A percentile compares a stretch with the other conserved stretches of the same genome.
Evolutionary conservation across 2,888 invertebrate species (phyloP).

Genomic region (Nephrotoma appendiculata): DNA sequence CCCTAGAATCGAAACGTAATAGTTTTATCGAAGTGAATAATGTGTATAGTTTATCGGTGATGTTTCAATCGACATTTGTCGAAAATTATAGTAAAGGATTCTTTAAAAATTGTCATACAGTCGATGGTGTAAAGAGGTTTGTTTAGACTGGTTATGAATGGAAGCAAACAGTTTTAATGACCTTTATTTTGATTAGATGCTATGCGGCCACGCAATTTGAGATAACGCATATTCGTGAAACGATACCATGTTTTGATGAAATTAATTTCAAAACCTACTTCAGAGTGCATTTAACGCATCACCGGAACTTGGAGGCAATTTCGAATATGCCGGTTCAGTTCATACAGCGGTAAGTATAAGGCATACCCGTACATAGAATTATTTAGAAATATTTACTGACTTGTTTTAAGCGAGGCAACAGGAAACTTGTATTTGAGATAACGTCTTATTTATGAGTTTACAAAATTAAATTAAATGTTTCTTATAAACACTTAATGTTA

Average conservation of each 20-base stretch:
- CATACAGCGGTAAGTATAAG: not conserved
- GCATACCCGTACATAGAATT: too few relatives aligned
- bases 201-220: constrained; percentile 56
- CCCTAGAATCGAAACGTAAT: not conserved
- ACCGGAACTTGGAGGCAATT: constrained; percentile 22
- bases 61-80: not conserved
- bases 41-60: not conserved
- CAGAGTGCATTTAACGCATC: constrained; percentile 22
- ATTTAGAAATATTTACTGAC: too few relatives aligned
- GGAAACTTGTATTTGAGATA: too few relatives aligned
- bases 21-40: not conserved
- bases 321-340: constrained; percentile 34
- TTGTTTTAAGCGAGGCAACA: too few relatives aligned
- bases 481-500: too few relatives aligned
- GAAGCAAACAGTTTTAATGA: not conserved
- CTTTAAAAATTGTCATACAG: not conserved
- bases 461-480: too few relatives aligned
- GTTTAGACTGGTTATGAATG: not conserved
- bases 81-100: not conserved
- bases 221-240: constrained; percentile 46
- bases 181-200: constrained; percentile 14
- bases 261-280: constrained; percentile 52
- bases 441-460: too few relatives aligned
- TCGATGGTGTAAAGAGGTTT: not conserved
- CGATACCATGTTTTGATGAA: constrained; percentile 62